Percentiles rank a stretch among this genome's conserved stretches.
Evolutionary conservation across 1,140 invertebrate species (phyloP).

Genomic region (Megalonaias nervosa): DNA sequence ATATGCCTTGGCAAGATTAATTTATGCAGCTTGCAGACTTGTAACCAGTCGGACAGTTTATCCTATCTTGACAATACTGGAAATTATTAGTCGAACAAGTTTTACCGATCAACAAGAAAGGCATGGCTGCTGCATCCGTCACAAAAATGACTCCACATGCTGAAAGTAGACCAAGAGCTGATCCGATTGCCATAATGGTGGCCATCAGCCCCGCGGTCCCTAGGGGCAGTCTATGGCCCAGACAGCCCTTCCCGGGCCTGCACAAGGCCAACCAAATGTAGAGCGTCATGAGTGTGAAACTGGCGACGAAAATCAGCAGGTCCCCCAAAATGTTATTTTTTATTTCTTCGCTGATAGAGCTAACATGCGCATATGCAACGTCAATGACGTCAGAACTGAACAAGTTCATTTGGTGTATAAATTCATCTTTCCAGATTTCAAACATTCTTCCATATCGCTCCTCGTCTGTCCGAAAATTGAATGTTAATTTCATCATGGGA

Average conservation of each 20-base stretch:
- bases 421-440: conserved; percentile 16
- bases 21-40: too few species aligned
- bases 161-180: conserved; percentile 91
- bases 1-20: too few species aligned
- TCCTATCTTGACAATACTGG: neutral
- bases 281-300: conserved; percentile 52
- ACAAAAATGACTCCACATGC: conserved; percentile 94
- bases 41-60: neutral
- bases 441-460: neutral
- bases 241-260: conserved; percentile 33
- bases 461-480: conserved; percentile 17
- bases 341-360: conserved; percentile 17
- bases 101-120: conserved; percentile 96
- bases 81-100: conserved; percentile 27
- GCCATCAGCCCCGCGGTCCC: conserved; percentile 92
- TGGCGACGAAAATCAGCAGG: conserved; percentile 39
- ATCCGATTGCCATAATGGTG: conserved; percentile 82
- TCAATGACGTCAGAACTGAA: conserved; percentile 5
- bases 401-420: neutral
- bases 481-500: neutral
- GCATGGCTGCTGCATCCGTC: conserved; percentile 93
- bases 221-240: conserved; percentile 89
- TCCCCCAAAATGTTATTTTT: conserved; percentile 32
- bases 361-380: conserved; percentile 3
- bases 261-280: conserved; percentile 48